These are phyloP conservation scores for Aldabrachelys gigantea DNA, from an alignment of 2,113 vertebrate genomes.

Conservation along the genomic window DNA sequence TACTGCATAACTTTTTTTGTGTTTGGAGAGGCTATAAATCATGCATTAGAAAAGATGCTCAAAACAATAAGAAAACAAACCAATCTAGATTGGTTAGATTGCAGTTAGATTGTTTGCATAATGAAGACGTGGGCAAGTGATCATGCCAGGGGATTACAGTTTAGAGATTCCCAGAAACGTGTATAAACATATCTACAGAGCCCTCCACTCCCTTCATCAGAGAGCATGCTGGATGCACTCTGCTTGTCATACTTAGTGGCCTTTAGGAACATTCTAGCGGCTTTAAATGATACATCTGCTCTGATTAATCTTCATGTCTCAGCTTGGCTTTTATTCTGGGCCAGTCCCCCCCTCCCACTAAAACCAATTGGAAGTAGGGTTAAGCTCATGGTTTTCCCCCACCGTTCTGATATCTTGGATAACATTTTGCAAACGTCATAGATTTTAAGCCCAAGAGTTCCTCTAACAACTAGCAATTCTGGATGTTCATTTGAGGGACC, in stretches of 20 bases:
- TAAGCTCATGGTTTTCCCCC: neutral
- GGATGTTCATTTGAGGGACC: neutral
- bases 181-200: slow-evolving; percentile 7
- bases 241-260: slow-evolving; percentile 22
- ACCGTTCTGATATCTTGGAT: neutral
- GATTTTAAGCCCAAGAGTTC: neutral
- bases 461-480: neutral
- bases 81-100: neutral
- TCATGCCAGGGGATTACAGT: neutral
- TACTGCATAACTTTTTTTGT: slow-evolving; percentile 40
- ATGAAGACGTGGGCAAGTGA: neutral
- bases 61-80: neutral
- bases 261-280: neutral
- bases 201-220: neutral
- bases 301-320: neutral
- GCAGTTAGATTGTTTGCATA: neutral
- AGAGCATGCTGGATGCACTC: slow-evolving; percentile 16
- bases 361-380: neutral
- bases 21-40: slow-evolving; percentile 51
- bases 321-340: neutral
- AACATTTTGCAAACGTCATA: accelerated
- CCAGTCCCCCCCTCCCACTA: neutral
- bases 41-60: slow-evolving; percentile 12
- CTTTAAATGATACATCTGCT: neutral
- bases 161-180: neutral